A percentile compares a stretch with the other conserved stretches of the same genome.
phyloP scores from a whole-genome alignment of 2,888 invertebrate species.

The Kuschelorhynchus macadamiae region DNA sequence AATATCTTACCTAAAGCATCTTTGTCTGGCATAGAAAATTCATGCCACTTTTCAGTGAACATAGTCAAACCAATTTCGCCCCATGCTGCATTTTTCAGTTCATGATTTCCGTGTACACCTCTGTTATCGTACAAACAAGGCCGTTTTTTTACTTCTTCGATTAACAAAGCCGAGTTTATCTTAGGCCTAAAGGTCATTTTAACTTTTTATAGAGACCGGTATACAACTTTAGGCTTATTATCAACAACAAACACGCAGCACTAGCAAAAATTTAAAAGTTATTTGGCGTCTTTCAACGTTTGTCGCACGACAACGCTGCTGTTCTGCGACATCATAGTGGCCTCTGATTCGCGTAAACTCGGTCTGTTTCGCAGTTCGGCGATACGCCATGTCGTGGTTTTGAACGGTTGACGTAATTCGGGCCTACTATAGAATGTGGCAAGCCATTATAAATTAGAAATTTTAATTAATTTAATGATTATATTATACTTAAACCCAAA shows the following conservation, averaged over 20 bases:
- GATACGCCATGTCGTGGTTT: not conserved
- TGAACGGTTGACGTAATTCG: no score
- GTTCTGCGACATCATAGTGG: not conserved
- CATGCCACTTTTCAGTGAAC: slow-evolving; percentile 54
- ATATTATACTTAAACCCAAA: no score
- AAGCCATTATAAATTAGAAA: no score
- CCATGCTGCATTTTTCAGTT: slow-evolving; percentile 55
- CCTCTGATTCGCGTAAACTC: slow-evolving; percentile 13
- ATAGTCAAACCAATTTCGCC: slow-evolving; percentile 55
- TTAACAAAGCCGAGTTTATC: slow-evolving; percentile 23
- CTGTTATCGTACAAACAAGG: slow-evolving; percentile 57
- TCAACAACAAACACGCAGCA: not conserved
- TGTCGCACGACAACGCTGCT: slow-evolving; percentile 31
- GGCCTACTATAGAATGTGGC: no score
- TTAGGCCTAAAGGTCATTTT: slow-evolving; percentile 18
- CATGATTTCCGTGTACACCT: slow-evolving; percentile 51
- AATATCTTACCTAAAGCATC: slow-evolving; percentile 55
- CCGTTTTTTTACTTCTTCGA: slow-evolving; percentile 55
- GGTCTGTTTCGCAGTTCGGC: slow-evolving; percentile 2
- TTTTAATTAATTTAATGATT: no score
- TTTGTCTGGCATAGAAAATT: slow-evolving; percentile 50
- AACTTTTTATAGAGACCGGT: not conserved
- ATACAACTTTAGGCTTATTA: not conserved
- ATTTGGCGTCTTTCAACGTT: slow-evolving; percentile 9
- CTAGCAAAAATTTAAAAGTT: not conserved